Percentiles rank a stretch among this genome's conserved stretches.
Conservation (phyloP, 2,113 vertebrate genomes). For the Tapirus terrestris region DNA sequence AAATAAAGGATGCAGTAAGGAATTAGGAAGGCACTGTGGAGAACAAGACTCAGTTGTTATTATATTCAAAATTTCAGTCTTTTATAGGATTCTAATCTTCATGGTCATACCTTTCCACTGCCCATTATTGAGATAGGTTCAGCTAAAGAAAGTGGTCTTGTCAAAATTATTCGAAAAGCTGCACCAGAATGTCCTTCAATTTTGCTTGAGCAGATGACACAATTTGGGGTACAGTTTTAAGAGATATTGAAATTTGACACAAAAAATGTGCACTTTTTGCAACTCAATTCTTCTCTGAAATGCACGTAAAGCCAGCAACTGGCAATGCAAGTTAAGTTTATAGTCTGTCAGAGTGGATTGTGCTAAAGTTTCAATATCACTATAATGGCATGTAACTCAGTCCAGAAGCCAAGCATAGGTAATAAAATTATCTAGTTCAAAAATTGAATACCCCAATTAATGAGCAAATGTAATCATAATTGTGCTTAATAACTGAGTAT, state of each 20-base stretch:
- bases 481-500: neutral
- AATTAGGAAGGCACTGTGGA: neutral
- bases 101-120: neutral
- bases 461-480: neutral
- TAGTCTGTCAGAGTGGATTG: neutral
- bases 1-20: neutral
- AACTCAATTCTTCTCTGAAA: neutral
- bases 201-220: neutral
- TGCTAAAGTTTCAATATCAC: neutral
- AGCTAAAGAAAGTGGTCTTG: neutral
- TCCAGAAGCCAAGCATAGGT: neutral
- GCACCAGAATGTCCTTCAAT: neutral
- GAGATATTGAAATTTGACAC: neutral
- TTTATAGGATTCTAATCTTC: neutral
- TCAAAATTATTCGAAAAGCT: slow-evolving; percentile 1
- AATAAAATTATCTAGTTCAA: neutral
- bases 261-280: neutral
- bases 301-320: neutral
- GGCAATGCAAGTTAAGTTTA: neutral
- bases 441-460: neutral
- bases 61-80: neutral
- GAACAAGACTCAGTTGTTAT: neutral
- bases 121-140: neutral
- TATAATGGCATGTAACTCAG: neutral
- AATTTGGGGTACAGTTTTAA: neutral